A percentile compares a stretch with the other conserved stretches of the same genome.
These are phyloP conservation scores for Perognathus longimembris DNA, from an alignment of 2,113 vertebrate genomes.

Conservation along the genomic window DNA sequence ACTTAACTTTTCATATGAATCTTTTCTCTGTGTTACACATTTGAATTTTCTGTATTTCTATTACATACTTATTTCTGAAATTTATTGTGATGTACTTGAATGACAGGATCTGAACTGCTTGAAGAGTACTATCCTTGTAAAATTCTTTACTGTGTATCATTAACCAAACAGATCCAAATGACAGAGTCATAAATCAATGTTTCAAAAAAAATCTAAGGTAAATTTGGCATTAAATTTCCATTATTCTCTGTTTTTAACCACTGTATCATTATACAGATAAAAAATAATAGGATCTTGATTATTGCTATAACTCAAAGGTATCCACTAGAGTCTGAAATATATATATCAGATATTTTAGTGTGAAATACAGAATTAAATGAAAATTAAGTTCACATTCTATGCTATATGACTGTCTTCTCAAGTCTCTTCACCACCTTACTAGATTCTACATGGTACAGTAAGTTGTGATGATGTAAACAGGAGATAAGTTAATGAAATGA, in stretches of 20 bases:
- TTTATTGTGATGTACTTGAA: background rate
- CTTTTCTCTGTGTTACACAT: background rate
- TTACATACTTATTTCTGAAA: background rate
- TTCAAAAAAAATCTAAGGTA: background rate
- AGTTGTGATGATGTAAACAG: background rate
- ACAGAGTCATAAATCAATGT: background rate
- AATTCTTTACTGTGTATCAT: slow-evolving; percentile 1
- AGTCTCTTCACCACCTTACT: background rate
- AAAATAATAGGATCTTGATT: background rate
- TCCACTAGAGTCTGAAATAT: background rate
- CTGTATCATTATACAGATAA: background rate
- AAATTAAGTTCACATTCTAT: too few relatives aligned
- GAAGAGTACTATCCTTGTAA: background rate
- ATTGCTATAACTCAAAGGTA: background rate
- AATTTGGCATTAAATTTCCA: background rate
- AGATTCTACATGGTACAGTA: background rate
- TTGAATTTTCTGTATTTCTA: background rate
- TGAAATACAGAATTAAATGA: background rate
- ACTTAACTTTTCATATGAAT: background rate
- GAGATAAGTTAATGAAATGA: background rate
- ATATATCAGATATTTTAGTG: background rate
- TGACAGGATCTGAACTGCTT: slow-evolving; percentile 1
- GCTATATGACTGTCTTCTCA: background rate
- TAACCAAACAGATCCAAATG: background rate
- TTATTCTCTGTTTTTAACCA: slow-evolving; percentile 20